phyloP scores from a whole-genome alignment of 92 coral and sea anemone species.

The Palythoa caribaeorum region DNA sequence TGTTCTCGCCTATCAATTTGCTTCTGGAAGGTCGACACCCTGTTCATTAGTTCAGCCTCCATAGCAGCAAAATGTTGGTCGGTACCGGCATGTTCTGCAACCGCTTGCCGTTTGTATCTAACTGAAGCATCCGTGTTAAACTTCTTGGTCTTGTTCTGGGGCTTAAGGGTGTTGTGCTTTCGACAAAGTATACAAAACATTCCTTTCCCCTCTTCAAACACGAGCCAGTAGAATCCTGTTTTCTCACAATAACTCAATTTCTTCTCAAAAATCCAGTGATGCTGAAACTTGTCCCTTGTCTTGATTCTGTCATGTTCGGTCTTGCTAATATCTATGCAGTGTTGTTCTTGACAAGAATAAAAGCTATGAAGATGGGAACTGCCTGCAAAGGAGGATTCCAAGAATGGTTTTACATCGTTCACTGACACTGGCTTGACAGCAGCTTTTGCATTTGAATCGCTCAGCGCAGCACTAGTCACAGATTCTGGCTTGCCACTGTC shows the following conservation, averaged over 20 bases:
- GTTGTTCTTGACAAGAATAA: conserved; percentile 27
- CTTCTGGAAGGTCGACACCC: conserved; percentile 43
- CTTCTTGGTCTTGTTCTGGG: conserved; percentile 48
- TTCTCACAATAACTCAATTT: conserved; percentile 25
- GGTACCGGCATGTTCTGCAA: conserved; percentile 31
- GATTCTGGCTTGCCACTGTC: conserved; percentile 12
- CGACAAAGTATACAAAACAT: conserved; percentile 53
- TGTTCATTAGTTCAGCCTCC: conserved; percentile 34
- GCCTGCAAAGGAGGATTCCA: not conserved
- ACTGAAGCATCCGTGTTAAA: conserved; percentile 47
- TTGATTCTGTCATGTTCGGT: not conserved
- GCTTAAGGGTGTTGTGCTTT: conserved; percentile 11
- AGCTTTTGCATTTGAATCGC: conserved; percentile 6
- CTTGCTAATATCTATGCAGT: conserved; percentile 29
- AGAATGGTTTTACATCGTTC: not conserved
- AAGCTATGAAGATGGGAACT: conserved; percentile 7
- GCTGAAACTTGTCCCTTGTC: conserved; percentile 31
- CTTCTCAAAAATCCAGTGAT: conserved; percentile 41
- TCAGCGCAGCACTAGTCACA: not conserved
- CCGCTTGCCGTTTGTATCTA: conserved; percentile 36
- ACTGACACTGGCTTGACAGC: conserved; percentile 24
- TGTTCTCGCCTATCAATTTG: conserved; percentile 41
- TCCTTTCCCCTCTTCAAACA: conserved; percentile 26
- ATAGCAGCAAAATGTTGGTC: conserved; percentile 49
- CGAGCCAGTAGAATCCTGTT: conserved; percentile 38